Evolutionary conservation across 2,888 invertebrate genomes (phyloP).

Genomic region (Sarcophaga carnaria): DNA sequence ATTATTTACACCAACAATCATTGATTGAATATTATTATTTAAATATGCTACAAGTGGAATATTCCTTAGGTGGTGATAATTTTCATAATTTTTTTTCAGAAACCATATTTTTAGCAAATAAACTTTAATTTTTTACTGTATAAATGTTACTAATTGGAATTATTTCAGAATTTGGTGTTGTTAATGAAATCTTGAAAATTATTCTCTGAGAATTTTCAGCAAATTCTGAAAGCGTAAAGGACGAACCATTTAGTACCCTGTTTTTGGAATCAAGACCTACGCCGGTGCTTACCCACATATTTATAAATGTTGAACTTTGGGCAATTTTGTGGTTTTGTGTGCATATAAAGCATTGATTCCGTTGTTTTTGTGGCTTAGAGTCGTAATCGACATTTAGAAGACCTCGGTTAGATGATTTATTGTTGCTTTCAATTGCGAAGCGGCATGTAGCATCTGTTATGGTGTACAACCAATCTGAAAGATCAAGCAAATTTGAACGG

Average conservation of each 20-base stretch:
- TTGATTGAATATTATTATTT: not conserved
- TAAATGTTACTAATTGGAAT: not conserved
- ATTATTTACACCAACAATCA: conserved; percentile 52
- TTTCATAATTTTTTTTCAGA: not conserved
- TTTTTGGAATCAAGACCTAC: conserved; percentile 4
- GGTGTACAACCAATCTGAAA: too few relatives aligned
- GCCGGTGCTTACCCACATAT: not conserved
- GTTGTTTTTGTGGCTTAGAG: too few relatives aligned
- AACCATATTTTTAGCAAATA: not conserved
- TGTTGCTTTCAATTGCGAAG: too few relatives aligned
- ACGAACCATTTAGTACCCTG: conserved; percentile 20
- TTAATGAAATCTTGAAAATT: too few relatives aligned
- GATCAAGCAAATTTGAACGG: too few relatives aligned
- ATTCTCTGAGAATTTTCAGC: not conserved
- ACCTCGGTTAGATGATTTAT: too few relatives aligned
- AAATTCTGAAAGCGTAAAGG: not conserved
- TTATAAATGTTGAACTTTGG: not conserved
- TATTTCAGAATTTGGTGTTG: not conserved
- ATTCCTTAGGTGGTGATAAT: not conserved
- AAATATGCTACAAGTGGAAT: not conserved
- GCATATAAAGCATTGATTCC: not conserved
- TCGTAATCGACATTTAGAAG: too few relatives aligned
- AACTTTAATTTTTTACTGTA: not conserved
- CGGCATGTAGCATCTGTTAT: too few relatives aligned
- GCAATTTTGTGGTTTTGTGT: not conserved